A percentile compares a stretch with the other conserved stretches of the same genome.
phyloP scores from a whole-genome alignment of 2,113 vertebrate genomes.

The Microcebus griseorufus region DNA sequence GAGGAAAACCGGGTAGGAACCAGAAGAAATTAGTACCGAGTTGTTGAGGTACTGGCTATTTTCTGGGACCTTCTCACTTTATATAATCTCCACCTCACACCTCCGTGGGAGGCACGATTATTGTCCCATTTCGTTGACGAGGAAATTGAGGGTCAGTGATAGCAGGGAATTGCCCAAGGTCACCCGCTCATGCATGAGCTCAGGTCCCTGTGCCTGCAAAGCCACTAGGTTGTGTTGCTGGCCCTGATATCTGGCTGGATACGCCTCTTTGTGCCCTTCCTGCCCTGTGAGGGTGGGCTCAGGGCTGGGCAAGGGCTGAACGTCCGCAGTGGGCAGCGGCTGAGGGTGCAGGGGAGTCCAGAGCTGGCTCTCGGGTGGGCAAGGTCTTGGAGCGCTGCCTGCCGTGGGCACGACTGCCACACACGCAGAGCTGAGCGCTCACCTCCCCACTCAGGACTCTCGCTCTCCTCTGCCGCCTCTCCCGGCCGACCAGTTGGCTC shows the following conservation, averaged over 20 bases:
- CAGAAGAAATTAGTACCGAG: neutral
- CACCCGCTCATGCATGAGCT: neutral
- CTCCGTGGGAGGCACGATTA: neutral
- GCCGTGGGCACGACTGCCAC: rapidly evolving
- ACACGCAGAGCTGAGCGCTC: too few species aligned
- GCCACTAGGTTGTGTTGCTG: too few species aligned
- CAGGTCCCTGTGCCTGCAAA: neutral
- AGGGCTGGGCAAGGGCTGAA: neutral
- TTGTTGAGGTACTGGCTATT: neutral
- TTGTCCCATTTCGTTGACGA: neutral
- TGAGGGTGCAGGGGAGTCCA: neutral
- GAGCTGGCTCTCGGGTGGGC: neutral
- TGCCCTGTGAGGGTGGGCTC: neutral
- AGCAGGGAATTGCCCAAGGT: neutral
- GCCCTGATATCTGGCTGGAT: neutral
- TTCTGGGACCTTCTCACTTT: neutral
- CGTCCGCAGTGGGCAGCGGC: neutral
- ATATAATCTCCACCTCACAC: neutral
- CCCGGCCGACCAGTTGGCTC: constrained; percentile 24
- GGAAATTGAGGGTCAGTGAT: neutral
- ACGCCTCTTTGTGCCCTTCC: rapidly evolving
- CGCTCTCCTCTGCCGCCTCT: neutral
- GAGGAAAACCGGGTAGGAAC: neutral
- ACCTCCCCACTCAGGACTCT: neutral
- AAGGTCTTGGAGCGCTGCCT: neutral